These are phyloP conservation scores for Ormyrus nitidulus DNA, from an alignment of 2,888 invertebrate species.

Conservation along the genomic window DNA sequence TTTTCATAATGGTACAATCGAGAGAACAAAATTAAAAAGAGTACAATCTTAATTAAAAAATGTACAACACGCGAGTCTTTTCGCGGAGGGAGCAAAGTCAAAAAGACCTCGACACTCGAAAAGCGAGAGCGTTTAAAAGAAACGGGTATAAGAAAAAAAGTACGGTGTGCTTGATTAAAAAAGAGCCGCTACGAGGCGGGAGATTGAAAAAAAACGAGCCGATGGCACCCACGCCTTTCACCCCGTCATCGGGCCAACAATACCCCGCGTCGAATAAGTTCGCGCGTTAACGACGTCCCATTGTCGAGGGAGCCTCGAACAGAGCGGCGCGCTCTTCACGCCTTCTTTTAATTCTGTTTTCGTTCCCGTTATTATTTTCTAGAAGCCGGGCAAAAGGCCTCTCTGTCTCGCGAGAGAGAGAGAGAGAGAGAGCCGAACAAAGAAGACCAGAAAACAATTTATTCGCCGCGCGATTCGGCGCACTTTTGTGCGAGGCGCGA, in stretches of 20 bases:
- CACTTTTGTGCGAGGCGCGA: constrained; percentile 29
- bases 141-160: constrained; percentile 33
- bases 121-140: background rate
- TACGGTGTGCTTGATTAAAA: background rate
- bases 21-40: background rate
- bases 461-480: constrained; percentile 42
- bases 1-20: background rate
- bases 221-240: constrained; percentile 50
- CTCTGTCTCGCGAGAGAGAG: background rate
- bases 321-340: constrained; percentile 60
- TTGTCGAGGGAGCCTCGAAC: constrained; percentile 69
- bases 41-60: too few relatives aligned
- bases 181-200: background rate
- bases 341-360: constrained; percentile 45
- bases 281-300: constrained; percentile 64
- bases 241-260: constrained; percentile 50
- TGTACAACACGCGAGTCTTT: too few relatives aligned
- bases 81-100: background rate
- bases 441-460: constrained; percentile 46
- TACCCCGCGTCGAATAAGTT: constrained; percentile 54
- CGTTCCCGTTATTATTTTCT: constrained; percentile 21
- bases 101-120: constrained; percentile 21
- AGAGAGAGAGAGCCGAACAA: background rate
- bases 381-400: background rate
- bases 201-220: background rate